Percentiles rank a stretch among this genome's conserved stretches.
Evolutionary conservation across 2,888 invertebrate genomes (phyloP).

Genomic region (Lasioglossum pauxillum): DNA sequence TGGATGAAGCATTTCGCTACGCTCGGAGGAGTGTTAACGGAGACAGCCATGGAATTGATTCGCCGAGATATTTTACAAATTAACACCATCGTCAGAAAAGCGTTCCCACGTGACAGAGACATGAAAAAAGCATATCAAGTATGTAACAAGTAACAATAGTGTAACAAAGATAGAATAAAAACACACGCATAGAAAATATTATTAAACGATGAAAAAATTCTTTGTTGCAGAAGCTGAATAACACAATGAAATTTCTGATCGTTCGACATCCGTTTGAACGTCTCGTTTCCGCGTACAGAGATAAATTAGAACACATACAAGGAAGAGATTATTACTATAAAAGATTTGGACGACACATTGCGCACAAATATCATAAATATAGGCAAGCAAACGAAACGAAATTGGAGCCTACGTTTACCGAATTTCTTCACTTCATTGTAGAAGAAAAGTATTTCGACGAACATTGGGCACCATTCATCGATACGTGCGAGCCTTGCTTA

Average conservation of each 20-base stretch:
- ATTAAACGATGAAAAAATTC: neutral
- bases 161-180: neutral
- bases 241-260: conserved; percentile 81
- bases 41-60: conserved; percentile 67
- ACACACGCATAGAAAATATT: neutral
- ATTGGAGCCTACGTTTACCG: conserved; percentile 82
- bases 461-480: conserved; percentile 85
- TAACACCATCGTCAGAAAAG: conserved; percentile 76
- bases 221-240: conserved; percentile 70
- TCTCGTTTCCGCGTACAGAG: conserved; percentile 85
- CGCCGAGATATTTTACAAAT: conserved; percentile 71
- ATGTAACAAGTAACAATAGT: conserved; percentile 24
- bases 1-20: conserved; percentile 81
- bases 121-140: conserved; percentile 68
- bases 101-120: conserved; percentile 71
- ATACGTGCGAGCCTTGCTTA: conserved; percentile 85
- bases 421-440: conserved; percentile 84
- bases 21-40: conserved; percentile 71
- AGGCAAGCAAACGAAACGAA: conserved; percentile 61
- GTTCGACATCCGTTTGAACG: conserved; percentile 86
- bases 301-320: conserved; percentile 84
- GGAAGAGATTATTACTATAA: conserved; percentile 80
- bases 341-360: conserved; percentile 80
- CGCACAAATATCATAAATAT: conserved; percentile 73
- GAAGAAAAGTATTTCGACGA: conserved; percentile 83